phyloP scores from a whole-genome alignment of 2,888 invertebrate species.

The Drosophila emarginata region DNA sequence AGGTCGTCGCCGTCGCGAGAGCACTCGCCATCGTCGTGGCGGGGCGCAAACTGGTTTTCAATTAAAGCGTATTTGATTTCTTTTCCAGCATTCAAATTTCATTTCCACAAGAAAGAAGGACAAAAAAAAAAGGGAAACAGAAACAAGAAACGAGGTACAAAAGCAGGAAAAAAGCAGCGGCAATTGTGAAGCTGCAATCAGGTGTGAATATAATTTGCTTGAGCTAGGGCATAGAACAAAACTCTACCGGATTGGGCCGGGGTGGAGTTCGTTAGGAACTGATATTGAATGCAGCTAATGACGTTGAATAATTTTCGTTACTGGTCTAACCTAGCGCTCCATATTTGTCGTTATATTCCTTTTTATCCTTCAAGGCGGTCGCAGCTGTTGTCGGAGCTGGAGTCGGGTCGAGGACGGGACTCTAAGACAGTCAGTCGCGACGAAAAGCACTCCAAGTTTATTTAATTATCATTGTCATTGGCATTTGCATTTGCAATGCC shows the following conservation, averaged over 20 bases:
- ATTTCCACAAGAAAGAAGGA: conserved; percentile 12
- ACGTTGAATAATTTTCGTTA: conserved; percentile 57
- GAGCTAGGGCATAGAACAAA: not conserved
- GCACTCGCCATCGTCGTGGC: not conserved
- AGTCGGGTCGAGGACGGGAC: not conserved
- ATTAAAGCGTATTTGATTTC: conserved; percentile 59
- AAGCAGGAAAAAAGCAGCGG: conserved; percentile 4
- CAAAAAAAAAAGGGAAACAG: conserved; percentile 17
- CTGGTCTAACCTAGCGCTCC: conserved; percentile 9
- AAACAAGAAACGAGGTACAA: conserved; percentile 25
- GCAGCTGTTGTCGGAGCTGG: conserved; percentile 42
- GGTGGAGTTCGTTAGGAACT: conserved; percentile 7
- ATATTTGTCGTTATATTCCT: conserved; percentile 38
- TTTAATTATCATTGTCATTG: conserved; percentile 73
- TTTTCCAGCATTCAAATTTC: conserved; percentile 14
- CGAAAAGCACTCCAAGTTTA: conserved; percentile 70
- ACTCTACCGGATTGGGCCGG: not conserved
- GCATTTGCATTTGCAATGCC: conserved; percentile 31
- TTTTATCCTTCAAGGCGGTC: conserved; percentile 21
- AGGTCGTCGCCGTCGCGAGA: not conserved
- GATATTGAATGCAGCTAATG: conserved; percentile 68
- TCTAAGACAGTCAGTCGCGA: conserved; percentile 39
- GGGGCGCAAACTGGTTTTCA: conserved; percentile 65
- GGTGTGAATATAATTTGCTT: conserved; percentile 66
- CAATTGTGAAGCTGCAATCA: conserved; percentile 61